Percentiles rank a stretch among this genome's conserved stretches.
phyloP scores from a whole-genome alignment of 2,113 vertebrate genomes.

The Rhagologus leucostigma region DNA sequence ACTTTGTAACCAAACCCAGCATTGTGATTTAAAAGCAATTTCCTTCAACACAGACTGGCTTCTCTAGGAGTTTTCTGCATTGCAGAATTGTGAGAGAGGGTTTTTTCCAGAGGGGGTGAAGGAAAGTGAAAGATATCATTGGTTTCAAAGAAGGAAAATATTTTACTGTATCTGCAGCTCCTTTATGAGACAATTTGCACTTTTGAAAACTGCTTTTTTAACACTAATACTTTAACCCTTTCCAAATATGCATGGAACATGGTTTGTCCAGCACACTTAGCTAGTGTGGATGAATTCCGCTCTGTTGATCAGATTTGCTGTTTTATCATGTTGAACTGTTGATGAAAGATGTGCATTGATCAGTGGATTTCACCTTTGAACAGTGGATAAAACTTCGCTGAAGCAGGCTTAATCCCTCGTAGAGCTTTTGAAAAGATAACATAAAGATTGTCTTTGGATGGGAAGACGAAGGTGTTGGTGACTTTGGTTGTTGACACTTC shows the following conservation, averaged over 20 bases:
- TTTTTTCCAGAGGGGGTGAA: not conserved
- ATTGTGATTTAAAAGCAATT: constrained; percentile 32
- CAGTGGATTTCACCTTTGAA: constrained; percentile 25
- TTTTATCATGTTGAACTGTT: constrained; percentile 28
- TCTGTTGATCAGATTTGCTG: constrained; percentile 17
- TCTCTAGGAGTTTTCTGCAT: constrained; percentile 12
- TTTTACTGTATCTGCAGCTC: constrained; percentile 58
- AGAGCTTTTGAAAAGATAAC: constrained; percentile 18
- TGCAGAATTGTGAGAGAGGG: not conserved
- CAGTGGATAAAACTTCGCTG: constrained; percentile 9
- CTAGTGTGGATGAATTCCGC: constrained; percentile 35
- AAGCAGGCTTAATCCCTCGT: constrained; percentile 20
- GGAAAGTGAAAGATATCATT: constrained; percentile 44
- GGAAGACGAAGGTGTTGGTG: not conserved
- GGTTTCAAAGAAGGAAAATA: constrained; percentile 53
- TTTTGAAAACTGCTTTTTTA: constrained; percentile 77
- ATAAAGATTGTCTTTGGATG: constrained; percentile 13
- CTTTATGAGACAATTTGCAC: constrained; percentile 74
- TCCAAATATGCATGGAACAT: constrained; percentile 47
- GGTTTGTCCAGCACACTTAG: constrained; percentile 45
- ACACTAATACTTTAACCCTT: constrained; percentile 76
- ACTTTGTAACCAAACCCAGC: constrained; percentile 18
- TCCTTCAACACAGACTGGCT: not conserved
- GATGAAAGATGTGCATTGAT: constrained; percentile 20
- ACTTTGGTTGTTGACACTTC: constrained; percentile 42